Evolutionary conservation across 2,797 vertebrate genomes (phyloP).

Genomic region (Hippocampus kuda): DNA sequence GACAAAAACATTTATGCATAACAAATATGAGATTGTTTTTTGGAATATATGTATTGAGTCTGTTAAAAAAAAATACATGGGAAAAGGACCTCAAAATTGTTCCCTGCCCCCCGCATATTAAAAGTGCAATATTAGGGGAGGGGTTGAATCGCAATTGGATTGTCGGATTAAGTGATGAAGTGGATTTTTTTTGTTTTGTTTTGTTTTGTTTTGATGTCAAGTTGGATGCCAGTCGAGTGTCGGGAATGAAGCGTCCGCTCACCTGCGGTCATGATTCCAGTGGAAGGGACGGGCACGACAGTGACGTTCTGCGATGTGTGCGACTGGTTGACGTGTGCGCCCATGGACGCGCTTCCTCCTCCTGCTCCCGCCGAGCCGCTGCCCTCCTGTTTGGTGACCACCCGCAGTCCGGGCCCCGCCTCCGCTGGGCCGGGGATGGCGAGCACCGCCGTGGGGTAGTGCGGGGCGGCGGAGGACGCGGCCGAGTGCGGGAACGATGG

Average conservation of each 20-base stretch:
- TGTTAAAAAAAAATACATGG: too few relatives aligned
- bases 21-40: too few relatives aligned
- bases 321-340: conserved; percentile 78
- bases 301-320: conserved; percentile 95
- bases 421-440: conserved; percentile 83
- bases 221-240: too few relatives aligned
- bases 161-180: too few relatives aligned
- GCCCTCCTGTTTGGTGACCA: conserved; percentile 67
- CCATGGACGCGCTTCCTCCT: conserved; percentile 29
- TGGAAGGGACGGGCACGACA: conserved; percentile 87
- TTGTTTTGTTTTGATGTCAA: too few relatives aligned
- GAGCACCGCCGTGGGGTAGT: conserved; percentile 79
- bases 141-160: too few relatives aligned
- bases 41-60: too few relatives aligned
- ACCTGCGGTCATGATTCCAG: conserved; percentile 95
- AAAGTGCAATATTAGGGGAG: too few relatives aligned
- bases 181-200: too few relatives aligned
- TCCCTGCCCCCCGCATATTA: too few relatives aligned
- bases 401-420: conserved; percentile 51
- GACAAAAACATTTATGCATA: too few relatives aligned
- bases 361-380: conserved; percentile 45
- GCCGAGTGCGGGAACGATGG: conserved; percentile 56
- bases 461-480: conserved; percentile 66
- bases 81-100: too few relatives aligned
- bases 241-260: conserved; percentile 14